Base-by-base conservation (phyloP, 2,888 invertebrate species). In the Caenorhabditis macrosperma region DNA sequence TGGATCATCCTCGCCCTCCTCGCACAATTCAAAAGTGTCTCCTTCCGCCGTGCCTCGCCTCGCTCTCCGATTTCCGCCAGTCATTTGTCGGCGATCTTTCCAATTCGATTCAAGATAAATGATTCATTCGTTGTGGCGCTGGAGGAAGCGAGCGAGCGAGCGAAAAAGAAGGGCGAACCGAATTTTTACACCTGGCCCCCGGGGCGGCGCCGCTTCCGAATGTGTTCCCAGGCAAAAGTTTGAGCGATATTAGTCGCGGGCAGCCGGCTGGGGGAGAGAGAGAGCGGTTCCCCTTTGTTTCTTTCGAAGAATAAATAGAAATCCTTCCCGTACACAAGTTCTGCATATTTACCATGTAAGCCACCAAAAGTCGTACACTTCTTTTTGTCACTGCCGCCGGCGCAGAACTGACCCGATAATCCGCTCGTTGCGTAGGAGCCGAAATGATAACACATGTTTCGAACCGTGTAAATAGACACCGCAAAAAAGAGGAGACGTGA, bases 361-460 rank as follows among this genome's bases (percentile, higher is more conserved):
- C 52, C 63, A n/a, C n/a, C 46, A 44, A 52, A 54, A 57, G 33
- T 17, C 66, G 54, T 35, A 52, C 50, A 22, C 46, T 46, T 26
- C 50, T 50, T 46, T 46, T 46, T 20, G 46, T 24, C 24, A n/a
- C 17, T 41, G 17, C 17, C 46, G n/a, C n/a, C n/a, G n/a, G n/a
- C 54, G 67, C 57, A 46, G 41, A 59, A 50, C 60, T 50, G 69
- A 69, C 69, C 63, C 61, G 71, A 15, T 71, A 71, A 71, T 63
- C 71, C 71, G 9, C 6, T 26, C 24, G 35, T 24, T 38, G 4
- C 26, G 22, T 20, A 35, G 44, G 55, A 55, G 72, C 48, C 55
- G 63, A 26, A 63, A 64, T 22, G 72, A 72, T 72, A 72, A 72
- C 72, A 63, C 55, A 57, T 72, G 63, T 72, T 72, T 71, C 46